These are phyloP conservation scores for Anhinga rufa DNA, from an alignment of 2,113 vertebrate genomes.

Conservation along the genomic window DNA sequence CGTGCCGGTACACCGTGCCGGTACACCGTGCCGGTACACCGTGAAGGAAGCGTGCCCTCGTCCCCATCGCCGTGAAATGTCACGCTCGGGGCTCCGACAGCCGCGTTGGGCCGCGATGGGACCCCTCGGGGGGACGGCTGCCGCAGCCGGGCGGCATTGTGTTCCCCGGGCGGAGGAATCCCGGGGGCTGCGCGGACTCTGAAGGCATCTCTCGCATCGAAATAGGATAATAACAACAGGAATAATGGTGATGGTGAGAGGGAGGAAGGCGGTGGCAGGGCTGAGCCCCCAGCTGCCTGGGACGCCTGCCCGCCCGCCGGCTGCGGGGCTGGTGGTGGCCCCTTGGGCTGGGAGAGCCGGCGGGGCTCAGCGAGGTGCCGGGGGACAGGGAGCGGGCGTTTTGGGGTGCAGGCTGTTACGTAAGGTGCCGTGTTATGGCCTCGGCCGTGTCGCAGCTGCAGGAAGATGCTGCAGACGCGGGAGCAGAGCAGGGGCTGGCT, in stretches of 20 bases:
- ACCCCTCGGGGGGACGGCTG: background rate
- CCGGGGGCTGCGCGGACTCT: background rate
- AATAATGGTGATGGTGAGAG: background rate
- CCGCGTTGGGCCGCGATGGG: background rate
- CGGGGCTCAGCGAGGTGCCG: background rate
- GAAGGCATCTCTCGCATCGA: background rate
- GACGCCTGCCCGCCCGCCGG: background rate
- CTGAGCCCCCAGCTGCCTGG: background rate
- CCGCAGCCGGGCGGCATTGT: background rate
- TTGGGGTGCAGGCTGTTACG: constrained; percentile 12
- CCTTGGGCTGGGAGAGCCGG: background rate
- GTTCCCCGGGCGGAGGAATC: background rate
- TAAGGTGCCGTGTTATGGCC: background rate
- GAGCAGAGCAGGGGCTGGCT: constrained; percentile 5
- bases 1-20: background rate
- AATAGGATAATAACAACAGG: background rate
- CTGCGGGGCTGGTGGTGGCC: background rate
- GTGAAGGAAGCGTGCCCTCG: background rate
- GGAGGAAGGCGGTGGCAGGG: background rate
- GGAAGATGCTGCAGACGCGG: constrained; percentile 29
- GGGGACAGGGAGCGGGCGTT: background rate
- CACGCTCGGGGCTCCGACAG: background rate
- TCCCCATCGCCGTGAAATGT: background rate
- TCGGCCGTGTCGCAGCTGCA: constrained; percentile 22
- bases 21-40: background rate